Percentiles rank a stretch among this genome's conserved stretches.
phyloP scores from a whole-genome alignment of 2,113 vertebrate genomes.

The Cyprinodon variegatus region DNA sequence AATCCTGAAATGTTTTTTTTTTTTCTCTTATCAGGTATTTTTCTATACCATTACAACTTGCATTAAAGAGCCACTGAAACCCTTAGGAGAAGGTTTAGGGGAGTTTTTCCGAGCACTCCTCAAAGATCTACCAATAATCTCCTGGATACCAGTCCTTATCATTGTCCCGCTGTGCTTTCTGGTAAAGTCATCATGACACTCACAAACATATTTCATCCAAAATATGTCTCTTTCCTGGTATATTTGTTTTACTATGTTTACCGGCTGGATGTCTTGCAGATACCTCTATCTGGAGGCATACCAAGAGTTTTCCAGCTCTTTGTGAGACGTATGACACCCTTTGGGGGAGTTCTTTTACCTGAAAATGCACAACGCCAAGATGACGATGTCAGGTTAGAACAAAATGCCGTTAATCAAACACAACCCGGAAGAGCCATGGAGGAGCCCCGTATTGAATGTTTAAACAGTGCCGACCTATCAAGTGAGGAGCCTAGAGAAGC shows the following conservation, averaged over 20 bases:
- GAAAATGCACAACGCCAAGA: neutral
- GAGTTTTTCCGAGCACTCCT: slow-evolving; percentile 90
- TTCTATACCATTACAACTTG: slow-evolving; percentile 89
- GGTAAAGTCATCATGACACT: slow-evolving; percentile 36
- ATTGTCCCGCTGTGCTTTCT: slow-evolving; percentile 76
- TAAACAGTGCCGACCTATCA: slow-evolving; percentile 27
- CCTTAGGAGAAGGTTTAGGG: slow-evolving; percentile 87
- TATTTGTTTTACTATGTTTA: slow-evolving; percentile 23
- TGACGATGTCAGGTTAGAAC: neutral
- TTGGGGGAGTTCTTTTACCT: slow-evolving; percentile 37
- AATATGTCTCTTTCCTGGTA: neutral
- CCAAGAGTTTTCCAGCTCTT: slow-evolving; percentile 57
- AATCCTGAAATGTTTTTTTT: too few relatives aligned
- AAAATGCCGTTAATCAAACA: slow-evolving; percentile 34
- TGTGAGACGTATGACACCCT: slow-evolving; percentile 52
- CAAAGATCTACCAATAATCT: slow-evolving; percentile 88
- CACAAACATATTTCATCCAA: neutral
- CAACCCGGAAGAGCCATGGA: neutral
- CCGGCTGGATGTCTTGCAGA: slow-evolving; percentile 62
- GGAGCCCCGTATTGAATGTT: slow-evolving; percentile 50
- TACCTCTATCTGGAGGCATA: slow-evolving; percentile 8
- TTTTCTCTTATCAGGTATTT: slow-evolving; percentile 74
- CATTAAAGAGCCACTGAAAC: slow-evolving; percentile 90
- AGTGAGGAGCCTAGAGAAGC: slow-evolving; percentile 55
- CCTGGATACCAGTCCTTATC: slow-evolving; percentile 87